Conservation (phyloP, 2,888 invertebrate species). For the Eristalinus sepulchralis region DNA sequence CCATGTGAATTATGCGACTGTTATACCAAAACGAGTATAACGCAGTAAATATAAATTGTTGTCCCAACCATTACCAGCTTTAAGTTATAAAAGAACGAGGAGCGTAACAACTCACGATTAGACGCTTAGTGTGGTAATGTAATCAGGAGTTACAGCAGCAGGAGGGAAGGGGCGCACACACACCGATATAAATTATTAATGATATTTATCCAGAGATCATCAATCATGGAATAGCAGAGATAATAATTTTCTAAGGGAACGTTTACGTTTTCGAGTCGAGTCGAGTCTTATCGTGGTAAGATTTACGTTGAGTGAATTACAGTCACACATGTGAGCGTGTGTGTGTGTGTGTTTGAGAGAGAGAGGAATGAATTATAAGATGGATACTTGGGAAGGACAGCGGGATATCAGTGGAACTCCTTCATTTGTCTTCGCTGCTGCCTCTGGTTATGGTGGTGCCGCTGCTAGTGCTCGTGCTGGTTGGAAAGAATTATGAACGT, state of each 20-base stretch:
- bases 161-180: neutral
- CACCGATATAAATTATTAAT: slow-evolving; percentile 12
- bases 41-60: slow-evolving; percentile 30
- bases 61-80: neutral
- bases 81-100: slow-evolving; percentile 1
- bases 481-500: neutral
- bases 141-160: slow-evolving; percentile 11
- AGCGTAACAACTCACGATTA: slow-evolving; percentile 11
- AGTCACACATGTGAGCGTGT: neutral
- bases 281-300: neutral
- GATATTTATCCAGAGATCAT: slow-evolving; percentile 13
- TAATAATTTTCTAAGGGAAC: neutral
- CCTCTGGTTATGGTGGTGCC: neutral
- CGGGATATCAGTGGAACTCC: neutral
- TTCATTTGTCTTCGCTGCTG: neutral
- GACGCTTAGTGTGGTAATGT: slow-evolving; percentile 14
- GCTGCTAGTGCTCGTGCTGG: too few species aligned
- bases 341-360: neutral
- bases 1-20: slow-evolving; percentile 28
- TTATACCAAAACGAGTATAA: slow-evolving; percentile 17
- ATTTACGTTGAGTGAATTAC: neutral
- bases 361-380: neutral
- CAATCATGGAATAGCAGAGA: slow-evolving; percentile 14
- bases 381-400: neutral
- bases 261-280: neutral